phyloP scores from a whole-genome alignment of 2,797 vertebrate species.

The Nannoperca obscura region DNA sequence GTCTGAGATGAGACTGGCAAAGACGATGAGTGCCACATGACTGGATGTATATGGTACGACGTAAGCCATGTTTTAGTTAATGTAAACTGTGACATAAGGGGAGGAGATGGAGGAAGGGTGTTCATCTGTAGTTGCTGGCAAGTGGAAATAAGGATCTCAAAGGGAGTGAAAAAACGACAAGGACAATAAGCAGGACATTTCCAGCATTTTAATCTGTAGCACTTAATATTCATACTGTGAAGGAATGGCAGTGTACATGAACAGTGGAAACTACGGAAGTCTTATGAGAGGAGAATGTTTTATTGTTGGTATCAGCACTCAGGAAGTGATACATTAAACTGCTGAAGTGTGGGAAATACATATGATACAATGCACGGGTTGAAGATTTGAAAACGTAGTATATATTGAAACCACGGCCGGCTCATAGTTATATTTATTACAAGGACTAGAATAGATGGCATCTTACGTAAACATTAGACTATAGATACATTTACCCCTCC shows the following conservation, averaged over 20 bases:
- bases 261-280: constrained; percentile 53
- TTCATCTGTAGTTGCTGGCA: constrained; percentile 52
- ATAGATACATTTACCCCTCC: constrained; percentile 47
- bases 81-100: constrained; percentile 61
- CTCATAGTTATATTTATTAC: constrained; percentile 66
- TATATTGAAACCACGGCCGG: constrained; percentile 57
- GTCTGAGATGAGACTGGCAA: constrained; percentile 83
- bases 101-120: constrained; percentile 45
- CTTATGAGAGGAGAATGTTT: constrained; percentile 44
- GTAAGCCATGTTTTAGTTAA: constrained; percentile 61
- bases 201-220: constrained; percentile 90
- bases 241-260: constrained; percentile 72
- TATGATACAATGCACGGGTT: constrained; percentile 41
- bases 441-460: constrained; percentile 60
- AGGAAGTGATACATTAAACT: constrained; percentile 66
- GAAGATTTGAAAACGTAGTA: constrained; percentile 30
- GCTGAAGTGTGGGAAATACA: constrained; percentile 32
- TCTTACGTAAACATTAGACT: constrained; percentile 66
- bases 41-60: constrained; percentile 47
- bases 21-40: constrained; percentile 28
- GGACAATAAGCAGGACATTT: constrained; percentile 80
- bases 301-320: constrained; percentile 66
- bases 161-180: constrained; percentile 63
- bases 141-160: constrained; percentile 63
- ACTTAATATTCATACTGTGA: constrained; percentile 90